Conservation (phyloP, 2,888 invertebrate species). For the Netelia fuscicornis region DNA sequence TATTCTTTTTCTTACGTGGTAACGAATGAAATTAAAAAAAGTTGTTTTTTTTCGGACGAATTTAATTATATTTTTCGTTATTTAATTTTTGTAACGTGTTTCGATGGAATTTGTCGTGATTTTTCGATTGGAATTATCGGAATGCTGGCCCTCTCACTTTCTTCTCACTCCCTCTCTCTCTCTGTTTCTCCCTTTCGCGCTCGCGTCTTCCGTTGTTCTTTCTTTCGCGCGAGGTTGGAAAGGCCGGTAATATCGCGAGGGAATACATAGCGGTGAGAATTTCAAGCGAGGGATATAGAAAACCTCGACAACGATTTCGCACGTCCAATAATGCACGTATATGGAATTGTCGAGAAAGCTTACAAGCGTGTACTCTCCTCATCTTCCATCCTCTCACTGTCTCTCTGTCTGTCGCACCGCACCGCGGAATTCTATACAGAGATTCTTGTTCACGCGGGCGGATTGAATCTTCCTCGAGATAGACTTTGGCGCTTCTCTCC, state of each 20-base stretch:
- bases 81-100: no score
- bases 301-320: constrained; percentile 26
- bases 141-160: neutral
- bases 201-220: neutral
- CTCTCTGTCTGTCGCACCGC: constrained; percentile 33
- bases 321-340: constrained; percentile 18
- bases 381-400: neutral
- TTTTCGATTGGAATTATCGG: constrained; percentile 14
- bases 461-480: constrained; percentile 54
- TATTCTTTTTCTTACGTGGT: no score
- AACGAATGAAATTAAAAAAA: no score
- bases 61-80: no score
- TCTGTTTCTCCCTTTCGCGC: no score
- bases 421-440: constrained; percentile 55
- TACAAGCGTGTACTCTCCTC: neutral
- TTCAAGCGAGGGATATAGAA: constrained; percentile 12
- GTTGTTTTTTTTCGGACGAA: no score
- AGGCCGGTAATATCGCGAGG: constrained; percentile 7
- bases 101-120: neutral
- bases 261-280: constrained; percentile 22
- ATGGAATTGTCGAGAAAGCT: neutral
- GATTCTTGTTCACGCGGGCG: constrained; percentile 64
- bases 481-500: constrained; percentile 30
- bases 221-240: no score
- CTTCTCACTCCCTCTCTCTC: neutral